Conservation (phyloP, 2,888 invertebrate species). For the Hirtodrosophila confusa region DNA sequence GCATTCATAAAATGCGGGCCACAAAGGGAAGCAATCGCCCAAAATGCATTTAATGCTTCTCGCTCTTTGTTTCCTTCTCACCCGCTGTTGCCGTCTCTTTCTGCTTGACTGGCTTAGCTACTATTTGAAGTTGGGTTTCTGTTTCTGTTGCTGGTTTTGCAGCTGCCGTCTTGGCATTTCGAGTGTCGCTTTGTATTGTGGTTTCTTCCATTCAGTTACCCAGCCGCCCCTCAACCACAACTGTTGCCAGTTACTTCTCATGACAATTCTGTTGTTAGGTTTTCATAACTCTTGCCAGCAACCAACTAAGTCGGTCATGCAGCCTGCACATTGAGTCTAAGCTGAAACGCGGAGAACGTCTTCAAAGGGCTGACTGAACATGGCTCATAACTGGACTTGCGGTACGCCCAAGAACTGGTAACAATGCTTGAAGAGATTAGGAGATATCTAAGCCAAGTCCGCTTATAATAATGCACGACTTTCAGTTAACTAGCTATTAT, state of each 20-base stretch:
- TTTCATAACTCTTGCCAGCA: constrained; percentile 24
- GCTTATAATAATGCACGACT: neutral
- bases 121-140: constrained; percentile 26
- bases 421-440: constrained; percentile 4
- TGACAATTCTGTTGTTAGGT: constrained; percentile 56
- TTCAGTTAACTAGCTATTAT: neutral
- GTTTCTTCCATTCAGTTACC: constrained; percentile 26
- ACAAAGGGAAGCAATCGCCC: constrained; percentile 42
- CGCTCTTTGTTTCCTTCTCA: neutral
- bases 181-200: constrained; percentile 68
- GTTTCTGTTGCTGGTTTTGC: constrained; percentile 50
- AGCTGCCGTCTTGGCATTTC: constrained; percentile 76
- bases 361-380: neutral
- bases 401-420: constrained; percentile 6
- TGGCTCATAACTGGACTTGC: constrained; percentile 13
- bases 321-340: constrained; percentile 51
- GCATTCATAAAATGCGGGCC: constrained; percentile 61
- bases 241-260: constrained; percentile 27
- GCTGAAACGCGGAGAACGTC: constrained; percentile 5
- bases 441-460: neutral
- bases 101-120: constrained; percentile 33
- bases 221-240: constrained; percentile 9
- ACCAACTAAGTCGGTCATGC: constrained; percentile 49
- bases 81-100: neutral
- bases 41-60: constrained; percentile 64